Conservation (phyloP, 2,113 vertebrate genomes). For the Epinephelus moara region DNA sequence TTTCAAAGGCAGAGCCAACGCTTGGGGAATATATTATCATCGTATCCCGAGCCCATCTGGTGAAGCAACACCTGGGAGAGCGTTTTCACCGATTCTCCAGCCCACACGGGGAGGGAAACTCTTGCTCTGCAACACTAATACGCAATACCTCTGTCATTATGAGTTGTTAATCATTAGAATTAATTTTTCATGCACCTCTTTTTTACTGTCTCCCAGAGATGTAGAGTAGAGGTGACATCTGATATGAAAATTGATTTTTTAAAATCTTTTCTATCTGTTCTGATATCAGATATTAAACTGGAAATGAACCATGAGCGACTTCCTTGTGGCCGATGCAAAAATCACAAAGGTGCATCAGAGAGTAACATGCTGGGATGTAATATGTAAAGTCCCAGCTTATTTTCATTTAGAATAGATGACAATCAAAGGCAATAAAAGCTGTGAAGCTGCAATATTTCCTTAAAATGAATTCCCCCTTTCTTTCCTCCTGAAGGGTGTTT, state of each 20-base stretch:
- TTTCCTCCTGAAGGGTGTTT: conserved; percentile 53
- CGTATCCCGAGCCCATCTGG: conserved; percentile 64
- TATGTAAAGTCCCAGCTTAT: conserved; percentile 32
- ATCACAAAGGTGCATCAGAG: conserved; percentile 30
- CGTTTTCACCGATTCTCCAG: conserved; percentile 36
- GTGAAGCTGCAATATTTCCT: conserved; percentile 58
- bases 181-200: conserved; percentile 16
- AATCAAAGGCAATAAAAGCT: conserved; percentile 68
- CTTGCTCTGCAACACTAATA: conserved; percentile 24
- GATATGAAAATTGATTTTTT: conserved; percentile 39
- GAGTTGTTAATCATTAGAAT: conserved; percentile 53
- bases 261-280: not conserved
- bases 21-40: conserved; percentile 73
- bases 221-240: conserved; percentile 52
- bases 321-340: conserved; percentile 31
- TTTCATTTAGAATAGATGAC: conserved; percentile 68
- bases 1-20: conserved; percentile 72
- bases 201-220: conserved; percentile 8
- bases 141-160: conserved; percentile 26
- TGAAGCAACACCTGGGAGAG: conserved; percentile 72
- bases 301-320: conserved; percentile 47
- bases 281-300: conserved; percentile 55
- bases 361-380: conserved; percentile 37
- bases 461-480: conserved; percentile 61
- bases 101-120: conserved; percentile 33